Percentiles rank a stretch among this genome's conserved stretches.
Conservation (phyloP, 2,797 vertebrate species). For the Diplodus sargus region DNA sequence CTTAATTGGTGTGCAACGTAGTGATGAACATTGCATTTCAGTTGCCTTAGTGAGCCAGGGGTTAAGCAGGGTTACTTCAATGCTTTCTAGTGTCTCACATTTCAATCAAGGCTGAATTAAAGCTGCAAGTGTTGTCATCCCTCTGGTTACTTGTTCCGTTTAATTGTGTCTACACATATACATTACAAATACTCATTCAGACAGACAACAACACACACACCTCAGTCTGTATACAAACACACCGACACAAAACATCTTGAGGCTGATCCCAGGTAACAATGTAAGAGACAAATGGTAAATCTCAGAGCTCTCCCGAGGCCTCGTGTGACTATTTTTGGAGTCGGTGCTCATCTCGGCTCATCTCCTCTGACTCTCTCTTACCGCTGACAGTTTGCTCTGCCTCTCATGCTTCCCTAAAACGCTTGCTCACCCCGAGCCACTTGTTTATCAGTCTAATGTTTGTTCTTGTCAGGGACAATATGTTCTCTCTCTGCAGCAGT, state of each 20-base stretch:
- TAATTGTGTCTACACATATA: not conserved
- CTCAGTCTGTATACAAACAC: slow-evolving; percentile 13
- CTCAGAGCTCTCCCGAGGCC: slow-evolving; percentile 50
- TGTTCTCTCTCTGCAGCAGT: slow-evolving; percentile 67
- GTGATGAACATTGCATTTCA: slow-evolving; percentile 54
- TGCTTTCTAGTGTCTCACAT: slow-evolving; percentile 52
- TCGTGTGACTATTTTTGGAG: slow-evolving; percentile 65
- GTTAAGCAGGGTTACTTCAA: slow-evolving; percentile 51
- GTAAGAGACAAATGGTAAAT: slow-evolving; percentile 43
- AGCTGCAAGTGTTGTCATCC: not conserved
- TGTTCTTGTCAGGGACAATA: slow-evolving; percentile 79
- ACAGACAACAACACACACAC: not conserved
- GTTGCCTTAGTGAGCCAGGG: slow-evolving; percentile 39
- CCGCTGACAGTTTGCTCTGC: slow-evolving; percentile 29
- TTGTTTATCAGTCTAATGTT: slow-evolving; percentile 79
- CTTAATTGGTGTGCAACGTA: slow-evolving; percentile 57
- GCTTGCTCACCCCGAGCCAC: slow-evolving; percentile 70
- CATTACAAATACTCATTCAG: not conserved
- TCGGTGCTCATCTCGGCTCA: slow-evolving; percentile 47
- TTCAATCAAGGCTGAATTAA: slow-evolving; percentile 18
- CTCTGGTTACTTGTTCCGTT: not conserved
- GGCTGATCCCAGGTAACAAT: slow-evolving; percentile 65
- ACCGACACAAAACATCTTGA: slow-evolving; percentile 43
- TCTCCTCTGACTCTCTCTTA: slow-evolving; percentile 48
- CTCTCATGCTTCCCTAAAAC: slow-evolving; percentile 61